Base-by-base conservation (phyloP, 2,888 invertebrate genomes). In the Silvanus unidentatus region DNA sequence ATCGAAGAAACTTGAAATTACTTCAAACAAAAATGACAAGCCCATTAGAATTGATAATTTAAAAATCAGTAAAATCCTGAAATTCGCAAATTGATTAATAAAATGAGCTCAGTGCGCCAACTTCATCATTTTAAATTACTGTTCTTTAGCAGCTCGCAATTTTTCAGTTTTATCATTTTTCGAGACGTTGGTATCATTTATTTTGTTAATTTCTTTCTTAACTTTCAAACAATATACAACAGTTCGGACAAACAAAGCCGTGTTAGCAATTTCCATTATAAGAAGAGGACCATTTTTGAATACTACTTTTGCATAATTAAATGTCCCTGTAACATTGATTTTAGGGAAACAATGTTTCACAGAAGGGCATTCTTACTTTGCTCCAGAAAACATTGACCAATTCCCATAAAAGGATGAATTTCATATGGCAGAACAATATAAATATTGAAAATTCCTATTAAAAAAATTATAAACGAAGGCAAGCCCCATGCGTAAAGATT, bases 41-140 rank as follows among this genome's bases (percentile, higher is more conserved):
- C 88, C 88, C 88, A 88, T 88, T 37, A 88, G 85, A 48, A 87
- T 73, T 72, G 86, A 87, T 1, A 88, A 70, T 63, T 88, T 88
- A 0, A 82, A 74, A 46, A 84, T 85, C 73, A 88, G 77, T 22
- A 79, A 70, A 53, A 86, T 80, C 62, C 86, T 84, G 69, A 40
- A 71, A 71, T n/a, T n/a, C 44, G 44, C 10, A 9, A 9, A 9
- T 28, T 10, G 8, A 28, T 9, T 10, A 9, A 28, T 28, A 10
- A 9, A 28, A 28, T 10, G n/a, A 32, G n/a, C 13, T 8, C n/a
- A 12, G 5, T 3, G 4, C n/a, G n/a, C 32, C 3, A 8, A 8
- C n/a, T 5, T 5, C 6, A 12, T 8, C n/a, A 32, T 5, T 5
- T 15, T 15, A 13, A 4, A 76, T 75, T 62, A 84, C 85, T 80